phyloP scores from a whole-genome alignment of 1,140 invertebrate genomes.

The Anastrepha obliqua region DNA sequence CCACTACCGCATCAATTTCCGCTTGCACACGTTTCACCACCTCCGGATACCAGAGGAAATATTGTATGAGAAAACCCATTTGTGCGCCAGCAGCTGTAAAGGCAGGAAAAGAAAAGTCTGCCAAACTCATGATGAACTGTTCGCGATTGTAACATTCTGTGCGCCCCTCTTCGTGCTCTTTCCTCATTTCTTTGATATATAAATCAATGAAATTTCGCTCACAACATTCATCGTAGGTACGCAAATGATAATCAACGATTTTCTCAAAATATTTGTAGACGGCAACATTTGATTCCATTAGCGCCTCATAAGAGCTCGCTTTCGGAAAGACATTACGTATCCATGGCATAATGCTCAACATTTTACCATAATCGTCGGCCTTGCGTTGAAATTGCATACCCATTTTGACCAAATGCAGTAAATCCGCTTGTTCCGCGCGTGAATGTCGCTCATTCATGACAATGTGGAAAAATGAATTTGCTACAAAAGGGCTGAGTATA shows the following conservation, averaged over 20 bases:
- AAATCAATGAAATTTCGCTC: constrained; percentile 76
- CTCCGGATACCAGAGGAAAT: constrained; percentile 79
- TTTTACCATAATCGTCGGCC: constrained; percentile 77
- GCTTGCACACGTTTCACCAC: constrained; percentile 80
- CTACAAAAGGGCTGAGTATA: constrained; percentile 75
- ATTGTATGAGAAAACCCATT: constrained; percentile 78
- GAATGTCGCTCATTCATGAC: constrained; percentile 73
- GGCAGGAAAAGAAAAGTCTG: constrained; percentile 79
- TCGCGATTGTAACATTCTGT: constrained; percentile 66
- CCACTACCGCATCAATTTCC: constrained; percentile 84
- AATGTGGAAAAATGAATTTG: constrained; percentile 76
- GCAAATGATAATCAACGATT: constrained; percentile 71
- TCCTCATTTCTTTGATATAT: constrained; percentile 76
- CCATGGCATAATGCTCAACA: constrained; percentile 79
- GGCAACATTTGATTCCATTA: constrained; percentile 73
- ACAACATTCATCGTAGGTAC: constrained; percentile 72
- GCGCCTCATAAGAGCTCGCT: constrained; percentile 76
- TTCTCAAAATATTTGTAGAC: constrained; percentile 70
- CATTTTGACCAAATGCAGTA: constrained; percentile 72
- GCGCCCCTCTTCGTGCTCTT: constrained; percentile 62
- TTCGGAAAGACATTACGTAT: constrained; percentile 78
- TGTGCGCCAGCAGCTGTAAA: constrained; percentile 73
- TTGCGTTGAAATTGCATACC: constrained; percentile 75
- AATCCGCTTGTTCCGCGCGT: constrained; percentile 72
- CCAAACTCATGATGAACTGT: constrained; percentile 76